Evolutionary conservation across 2,888 invertebrate species (phyloP).

Genomic region (Teleogryllus oceanicus): DNA sequence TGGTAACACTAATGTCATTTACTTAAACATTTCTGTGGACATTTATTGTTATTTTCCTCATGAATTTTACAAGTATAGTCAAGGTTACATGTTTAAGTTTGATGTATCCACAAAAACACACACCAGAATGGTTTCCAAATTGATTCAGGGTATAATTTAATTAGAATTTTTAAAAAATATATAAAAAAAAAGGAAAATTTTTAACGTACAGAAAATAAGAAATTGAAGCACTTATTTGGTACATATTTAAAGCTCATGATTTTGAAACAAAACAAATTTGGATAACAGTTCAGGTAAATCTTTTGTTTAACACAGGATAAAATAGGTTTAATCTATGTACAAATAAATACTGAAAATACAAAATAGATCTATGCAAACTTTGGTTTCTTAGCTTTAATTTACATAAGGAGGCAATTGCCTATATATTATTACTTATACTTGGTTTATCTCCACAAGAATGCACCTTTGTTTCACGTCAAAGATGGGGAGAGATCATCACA

Average conservation of each 20-base stretch:
- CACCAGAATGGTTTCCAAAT: neutral
- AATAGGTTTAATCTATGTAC: neutral
- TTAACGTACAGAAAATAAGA: neutral
- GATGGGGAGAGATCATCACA: neutral
- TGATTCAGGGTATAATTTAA: neutral
- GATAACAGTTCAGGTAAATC: constrained; percentile 6
- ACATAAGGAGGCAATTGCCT: neutral
- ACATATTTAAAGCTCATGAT: neutral
- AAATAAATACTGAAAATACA: constrained; percentile 7
- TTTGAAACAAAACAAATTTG: neutral
- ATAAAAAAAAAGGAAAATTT: no score
- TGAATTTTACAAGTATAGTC: neutral
- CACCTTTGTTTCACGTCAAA: neutral
- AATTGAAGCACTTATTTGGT: neutral
- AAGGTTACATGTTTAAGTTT: constrained; percentile 2
- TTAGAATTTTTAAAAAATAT: neutral
- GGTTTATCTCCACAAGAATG: neutral
- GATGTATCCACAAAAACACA: neutral
- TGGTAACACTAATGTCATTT: neutral
- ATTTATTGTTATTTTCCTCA: neutral
- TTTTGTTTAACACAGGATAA: neutral
- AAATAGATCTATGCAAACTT: neutral
- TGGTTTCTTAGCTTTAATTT: neutral
- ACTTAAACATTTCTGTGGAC: neutral
- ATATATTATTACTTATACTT: neutral